These are phyloP conservation scores for Steinernema feltiae DNA, from an alignment of 1,140 invertebrate genomes.

Conservation along the genomic window DNA sequence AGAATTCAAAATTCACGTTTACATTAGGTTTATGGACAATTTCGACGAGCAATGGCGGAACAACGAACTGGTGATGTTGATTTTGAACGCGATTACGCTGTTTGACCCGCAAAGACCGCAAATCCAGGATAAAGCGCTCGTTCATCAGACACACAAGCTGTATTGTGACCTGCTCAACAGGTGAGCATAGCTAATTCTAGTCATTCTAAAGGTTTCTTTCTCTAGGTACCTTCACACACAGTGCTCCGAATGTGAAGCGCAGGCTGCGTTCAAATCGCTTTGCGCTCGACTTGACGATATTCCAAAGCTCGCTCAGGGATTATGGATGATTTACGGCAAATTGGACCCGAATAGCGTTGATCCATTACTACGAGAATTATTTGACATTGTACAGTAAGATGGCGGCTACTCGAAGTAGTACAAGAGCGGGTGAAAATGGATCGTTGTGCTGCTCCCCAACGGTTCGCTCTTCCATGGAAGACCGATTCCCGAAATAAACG, in stretches of 20 bases:
- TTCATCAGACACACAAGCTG: slow-evolving; percentile 80
- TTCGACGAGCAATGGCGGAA: slow-evolving; percentile 73
- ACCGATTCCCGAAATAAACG: not conserved
- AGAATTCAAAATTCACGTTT: not conserved
- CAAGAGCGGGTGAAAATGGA: too few species aligned
- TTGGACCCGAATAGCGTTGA: slow-evolving; percentile 81
- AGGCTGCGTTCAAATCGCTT: slow-evolving; percentile 74
- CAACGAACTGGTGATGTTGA: slow-evolving; percentile 80
- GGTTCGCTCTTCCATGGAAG: too few species aligned
- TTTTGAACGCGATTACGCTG: slow-evolving; percentile 79
- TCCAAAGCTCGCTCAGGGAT: slow-evolving; percentile 74
- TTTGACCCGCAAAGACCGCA: slow-evolving; percentile 75
- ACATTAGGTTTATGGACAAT: slow-evolving; percentile 68
- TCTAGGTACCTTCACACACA: slow-evolving; percentile 17
- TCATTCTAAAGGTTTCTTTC: slow-evolving; percentile 20
- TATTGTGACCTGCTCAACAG: slow-evolving; percentile 79
- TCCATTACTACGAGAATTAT: slow-evolving; percentile 82
- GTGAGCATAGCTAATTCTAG: slow-evolving; percentile 64
- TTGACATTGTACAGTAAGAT: slow-evolving; percentile 63
- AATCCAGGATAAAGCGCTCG: slow-evolving; percentile 74
- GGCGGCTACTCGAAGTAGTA: not conserved
- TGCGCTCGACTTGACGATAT: slow-evolving; percentile 81
- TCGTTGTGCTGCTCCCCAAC: too few species aligned
- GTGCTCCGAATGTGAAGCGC: slow-evolving; percentile 65
- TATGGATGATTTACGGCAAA: slow-evolving; percentile 78